Conservation (phyloP, 2,113 vertebrate genomes). For the Lipotes vexillifer region DNA sequence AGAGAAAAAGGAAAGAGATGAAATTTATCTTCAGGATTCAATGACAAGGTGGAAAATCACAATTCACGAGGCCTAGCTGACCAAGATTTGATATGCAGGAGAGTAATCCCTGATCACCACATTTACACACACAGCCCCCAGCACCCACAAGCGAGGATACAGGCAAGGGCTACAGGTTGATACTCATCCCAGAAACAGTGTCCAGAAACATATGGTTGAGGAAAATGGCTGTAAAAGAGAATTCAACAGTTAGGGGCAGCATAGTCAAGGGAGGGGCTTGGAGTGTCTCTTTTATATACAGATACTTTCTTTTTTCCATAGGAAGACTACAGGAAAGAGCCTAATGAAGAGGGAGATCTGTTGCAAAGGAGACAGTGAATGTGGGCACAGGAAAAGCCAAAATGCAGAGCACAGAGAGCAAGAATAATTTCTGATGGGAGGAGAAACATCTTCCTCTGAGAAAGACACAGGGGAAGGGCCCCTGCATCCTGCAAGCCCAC, state of each 20-base stretch:
- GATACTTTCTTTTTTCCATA: neutral
- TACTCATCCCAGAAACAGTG: neutral
- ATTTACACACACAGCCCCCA: neutral
- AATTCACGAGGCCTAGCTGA: neutral
- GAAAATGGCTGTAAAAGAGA: neutral
- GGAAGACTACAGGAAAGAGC: neutral
- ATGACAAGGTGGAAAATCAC: neutral
- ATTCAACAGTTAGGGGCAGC: neutral
- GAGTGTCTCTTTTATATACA: neutral
- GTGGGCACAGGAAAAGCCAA: neutral
- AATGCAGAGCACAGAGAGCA: neutral
- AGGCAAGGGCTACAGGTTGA: neutral
- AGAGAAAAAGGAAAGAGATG: neutral
- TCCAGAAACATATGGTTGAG: neutral
- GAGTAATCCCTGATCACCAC: neutral
- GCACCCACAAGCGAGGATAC: neutral
- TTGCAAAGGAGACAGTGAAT: neutral
- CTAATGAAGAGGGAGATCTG: neutral
- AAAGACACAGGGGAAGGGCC: neutral
- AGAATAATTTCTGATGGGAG: neutral
- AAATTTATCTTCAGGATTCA: neutral
- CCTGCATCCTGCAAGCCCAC: neutral
- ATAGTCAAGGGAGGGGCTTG: rapidly evolving
- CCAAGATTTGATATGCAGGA: neutral
- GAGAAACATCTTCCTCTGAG: neutral